Evolutionary conservation across 2,797 vertebrate species (phyloP).

Genomic region (Lateolabrax maculatus): DNA sequence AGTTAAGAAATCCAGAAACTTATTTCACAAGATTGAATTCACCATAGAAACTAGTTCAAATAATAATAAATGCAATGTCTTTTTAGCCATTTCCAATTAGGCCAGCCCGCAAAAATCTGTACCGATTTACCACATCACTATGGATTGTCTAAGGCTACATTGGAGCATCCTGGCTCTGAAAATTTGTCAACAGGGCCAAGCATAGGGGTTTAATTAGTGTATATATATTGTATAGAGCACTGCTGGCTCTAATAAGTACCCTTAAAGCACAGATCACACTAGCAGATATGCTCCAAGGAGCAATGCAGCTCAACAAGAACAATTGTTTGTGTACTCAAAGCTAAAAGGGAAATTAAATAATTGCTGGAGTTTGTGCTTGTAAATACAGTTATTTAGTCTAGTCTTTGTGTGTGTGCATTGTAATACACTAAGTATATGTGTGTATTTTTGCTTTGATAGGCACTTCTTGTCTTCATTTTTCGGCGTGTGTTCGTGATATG

Average conservation of each 20-base stretch:
- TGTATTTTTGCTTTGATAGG: constrained; percentile 4
- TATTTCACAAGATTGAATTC: background rate
- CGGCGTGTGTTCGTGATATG: background rate
- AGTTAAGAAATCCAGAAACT: background rate
- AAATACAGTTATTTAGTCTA: constrained; percentile 1
- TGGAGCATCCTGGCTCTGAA: constrained; percentile 11
- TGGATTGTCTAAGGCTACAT: constrained; percentile 14
- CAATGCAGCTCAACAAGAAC: constrained; percentile 43
- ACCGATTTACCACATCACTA: constrained; percentile 8
- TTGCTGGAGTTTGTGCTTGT: constrained; percentile 15
- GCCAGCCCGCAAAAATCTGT: background rate
- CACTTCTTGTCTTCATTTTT: constrained; percentile 13
- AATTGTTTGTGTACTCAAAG: constrained; percentile 48
- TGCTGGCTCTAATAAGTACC: constrained; percentile 43
- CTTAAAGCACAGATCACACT: constrained; percentile 47
- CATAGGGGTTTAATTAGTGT: constrained; percentile 45
- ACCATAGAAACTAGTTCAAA: background rate
- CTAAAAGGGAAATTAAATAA: constrained; percentile 51
- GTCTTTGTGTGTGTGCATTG: constrained; percentile 9
- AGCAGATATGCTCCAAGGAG: constrained; percentile 40
- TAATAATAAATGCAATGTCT: background rate
- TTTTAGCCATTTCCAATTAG: constrained; percentile 2
- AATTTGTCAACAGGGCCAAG: constrained; percentile 33
- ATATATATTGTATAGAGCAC: constrained; percentile 13
- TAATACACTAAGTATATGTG: background rate